Evolutionary conservation across 1,140 invertebrate genomes (phyloP).

Genomic region (Neotoxoptera formosana): DNA sequence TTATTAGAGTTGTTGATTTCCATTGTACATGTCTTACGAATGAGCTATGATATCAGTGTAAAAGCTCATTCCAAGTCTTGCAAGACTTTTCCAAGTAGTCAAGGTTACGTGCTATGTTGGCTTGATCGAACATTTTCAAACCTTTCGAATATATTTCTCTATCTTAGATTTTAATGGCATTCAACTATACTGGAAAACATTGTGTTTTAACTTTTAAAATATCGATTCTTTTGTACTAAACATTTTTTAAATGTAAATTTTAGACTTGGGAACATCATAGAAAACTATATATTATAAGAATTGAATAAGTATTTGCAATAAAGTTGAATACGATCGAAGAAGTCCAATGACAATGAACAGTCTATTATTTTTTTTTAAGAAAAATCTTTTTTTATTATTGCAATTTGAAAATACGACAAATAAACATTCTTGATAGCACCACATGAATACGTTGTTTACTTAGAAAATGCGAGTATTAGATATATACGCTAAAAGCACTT

Average conservation of each 20-base stretch:
- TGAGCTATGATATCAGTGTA: neutral
- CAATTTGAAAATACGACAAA: neutral
- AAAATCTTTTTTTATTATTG: neutral
- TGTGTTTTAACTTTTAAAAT: neutral
- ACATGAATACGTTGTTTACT: neutral
- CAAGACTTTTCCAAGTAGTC: constrained; percentile 2
- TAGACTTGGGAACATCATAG: neutral
- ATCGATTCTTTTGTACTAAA: neutral
- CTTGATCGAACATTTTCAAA: constrained; percentile 33
- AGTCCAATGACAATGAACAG: neutral
- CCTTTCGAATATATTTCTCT: neutral
- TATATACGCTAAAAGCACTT: neutral
- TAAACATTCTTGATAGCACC: too few relatives aligned
- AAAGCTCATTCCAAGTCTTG: neutral
- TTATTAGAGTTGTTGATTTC: neutral
- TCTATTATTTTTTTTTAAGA: neutral
- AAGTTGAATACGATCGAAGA: neutral
- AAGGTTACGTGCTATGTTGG: constrained; percentile 28
- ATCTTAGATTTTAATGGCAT: neutral
- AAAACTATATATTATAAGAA: neutral
- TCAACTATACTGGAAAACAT: neutral
- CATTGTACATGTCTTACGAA: neutral
- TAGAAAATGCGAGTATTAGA: neutral
- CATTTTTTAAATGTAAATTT: neutral
- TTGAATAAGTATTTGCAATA: neutral